Evolutionary conservation across 2,888 invertebrate genomes (phyloP).

Genomic region (Embidobia sp.): DNA sequence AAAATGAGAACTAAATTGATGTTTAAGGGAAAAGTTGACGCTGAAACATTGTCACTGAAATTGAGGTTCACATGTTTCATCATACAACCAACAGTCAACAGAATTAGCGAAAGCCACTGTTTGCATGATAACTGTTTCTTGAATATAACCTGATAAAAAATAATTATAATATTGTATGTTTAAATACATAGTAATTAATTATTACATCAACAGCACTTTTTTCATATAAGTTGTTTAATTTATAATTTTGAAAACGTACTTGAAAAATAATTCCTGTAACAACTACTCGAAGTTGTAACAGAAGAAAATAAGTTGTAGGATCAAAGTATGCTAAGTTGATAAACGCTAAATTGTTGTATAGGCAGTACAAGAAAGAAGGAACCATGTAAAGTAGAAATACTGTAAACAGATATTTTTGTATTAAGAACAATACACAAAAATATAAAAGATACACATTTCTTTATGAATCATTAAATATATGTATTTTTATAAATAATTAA

Average conservation of each 20-base stretch:
- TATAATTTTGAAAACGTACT: slow-evolving; percentile 83
- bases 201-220: no score
- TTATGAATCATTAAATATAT: no score
- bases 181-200: no score
- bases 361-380: slow-evolving; percentile 94
- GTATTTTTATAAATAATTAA: no score
- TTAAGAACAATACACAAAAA: no score
- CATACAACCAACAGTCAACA: slow-evolving; percentile 95
- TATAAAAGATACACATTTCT: no score
- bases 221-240: no score
- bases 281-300: slow-evolving; percentile 95
- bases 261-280: slow-evolving; percentile 96
- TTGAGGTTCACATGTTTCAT: slow-evolving; percentile 89
- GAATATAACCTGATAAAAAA: slow-evolving; percentile 88
- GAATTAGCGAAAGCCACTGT: slow-evolving; percentile 94
- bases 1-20: slow-evolving; percentile 80
- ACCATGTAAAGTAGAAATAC: slow-evolving; percentile 93
- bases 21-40: slow-evolving; percentile 73
- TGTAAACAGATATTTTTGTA: no score
- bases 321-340: slow-evolving; percentile 95
- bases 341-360: slow-evolving; percentile 97
- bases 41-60: slow-evolving; percentile 79
- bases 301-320: slow-evolving; percentile 95
- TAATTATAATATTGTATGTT: neutral
- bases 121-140: slow-evolving; percentile 89